phyloP scores from a whole-genome alignment of 2,113 vertebrate genomes.

The Pseudonaja textilis region DNA sequence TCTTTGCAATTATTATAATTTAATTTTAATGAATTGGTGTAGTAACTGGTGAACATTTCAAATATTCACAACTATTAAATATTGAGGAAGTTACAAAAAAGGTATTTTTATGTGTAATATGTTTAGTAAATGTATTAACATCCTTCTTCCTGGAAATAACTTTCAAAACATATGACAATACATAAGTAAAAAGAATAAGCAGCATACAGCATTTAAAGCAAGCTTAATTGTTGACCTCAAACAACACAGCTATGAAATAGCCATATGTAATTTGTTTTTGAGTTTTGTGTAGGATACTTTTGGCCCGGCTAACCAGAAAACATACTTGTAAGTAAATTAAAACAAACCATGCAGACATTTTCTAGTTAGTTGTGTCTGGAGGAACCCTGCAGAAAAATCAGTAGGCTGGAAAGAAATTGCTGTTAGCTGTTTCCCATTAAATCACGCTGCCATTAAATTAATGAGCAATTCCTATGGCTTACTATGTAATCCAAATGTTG shows the following conservation, averaged over 20 bases:
- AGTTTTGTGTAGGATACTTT: neutral
- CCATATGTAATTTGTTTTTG: neutral
- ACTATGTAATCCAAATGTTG: neutral
- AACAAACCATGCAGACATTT: neutral
- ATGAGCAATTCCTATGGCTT: neutral
- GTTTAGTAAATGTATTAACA: neutral
- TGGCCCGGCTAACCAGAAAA: neutral
- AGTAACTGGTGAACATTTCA: slow-evolving; percentile 1
- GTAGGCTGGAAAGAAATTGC: neutral
- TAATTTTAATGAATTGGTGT: slow-evolving; percentile 43
- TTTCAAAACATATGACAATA: neutral
- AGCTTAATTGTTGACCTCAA: neutral
- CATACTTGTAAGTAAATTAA: neutral
- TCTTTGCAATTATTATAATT: slow-evolving; percentile 41
- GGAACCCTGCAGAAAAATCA: neutral
- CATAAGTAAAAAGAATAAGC: neutral
- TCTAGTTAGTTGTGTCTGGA: neutral
- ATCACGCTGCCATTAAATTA: neutral
- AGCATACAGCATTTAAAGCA: neutral
- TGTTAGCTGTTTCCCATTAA: neutral
- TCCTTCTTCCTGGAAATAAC: neutral
- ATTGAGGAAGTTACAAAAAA: neutral
- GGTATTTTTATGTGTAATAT: no score
- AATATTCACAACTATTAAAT: slow-evolving; percentile 20
- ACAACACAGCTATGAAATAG: neutral